A percentile compares a stretch with the other conserved stretches of the same genome.
Evolutionary conservation across 2,113 vertebrate genomes (phyloP).

Genomic region (Ophiodon elongatus): DNA sequence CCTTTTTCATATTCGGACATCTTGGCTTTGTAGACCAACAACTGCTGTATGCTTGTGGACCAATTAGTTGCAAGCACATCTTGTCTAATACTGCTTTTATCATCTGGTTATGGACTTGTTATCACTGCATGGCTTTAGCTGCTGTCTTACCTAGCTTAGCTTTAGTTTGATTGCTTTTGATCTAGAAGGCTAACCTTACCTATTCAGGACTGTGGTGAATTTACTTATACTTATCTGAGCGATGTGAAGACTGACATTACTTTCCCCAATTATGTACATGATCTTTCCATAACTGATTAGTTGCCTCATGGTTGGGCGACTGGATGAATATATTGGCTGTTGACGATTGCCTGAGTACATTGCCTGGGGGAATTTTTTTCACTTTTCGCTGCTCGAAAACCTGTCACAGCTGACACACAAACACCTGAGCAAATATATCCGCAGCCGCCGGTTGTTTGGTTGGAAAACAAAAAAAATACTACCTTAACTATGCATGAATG

Average conservation of each 20-base stretch:
- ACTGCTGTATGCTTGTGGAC: neutral
- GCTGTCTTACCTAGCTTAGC: neutral
- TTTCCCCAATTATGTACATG: neutral
- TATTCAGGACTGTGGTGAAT: neutral
- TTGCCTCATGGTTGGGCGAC: neutral
- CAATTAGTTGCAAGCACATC: neutral
- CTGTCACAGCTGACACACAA: too few species aligned
- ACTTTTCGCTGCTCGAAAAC: neutral
- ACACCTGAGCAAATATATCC: neutral
- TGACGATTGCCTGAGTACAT: neutral
- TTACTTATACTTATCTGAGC: neutral
- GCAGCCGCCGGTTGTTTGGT: too few species aligned
- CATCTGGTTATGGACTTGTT: neutral
- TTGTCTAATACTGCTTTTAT: neutral
- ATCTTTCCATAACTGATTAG: neutral
- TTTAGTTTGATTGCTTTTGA: neutral
- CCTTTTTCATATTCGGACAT: constrained; percentile 25
- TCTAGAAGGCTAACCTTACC: constrained; percentile 27
- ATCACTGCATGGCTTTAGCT: constrained; percentile 2
- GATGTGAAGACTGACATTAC: constrained; percentile 18
- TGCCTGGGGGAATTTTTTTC: neutral
- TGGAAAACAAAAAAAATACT: neutral
- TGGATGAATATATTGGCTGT: too few species aligned
- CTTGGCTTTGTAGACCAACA: neutral
- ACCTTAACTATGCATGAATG: neutral